These are phyloP conservation scores for Callosobruchus maculatus DNA, from an alignment of 2,888 invertebrate genomes.

Conservation along the genomic window DNA sequence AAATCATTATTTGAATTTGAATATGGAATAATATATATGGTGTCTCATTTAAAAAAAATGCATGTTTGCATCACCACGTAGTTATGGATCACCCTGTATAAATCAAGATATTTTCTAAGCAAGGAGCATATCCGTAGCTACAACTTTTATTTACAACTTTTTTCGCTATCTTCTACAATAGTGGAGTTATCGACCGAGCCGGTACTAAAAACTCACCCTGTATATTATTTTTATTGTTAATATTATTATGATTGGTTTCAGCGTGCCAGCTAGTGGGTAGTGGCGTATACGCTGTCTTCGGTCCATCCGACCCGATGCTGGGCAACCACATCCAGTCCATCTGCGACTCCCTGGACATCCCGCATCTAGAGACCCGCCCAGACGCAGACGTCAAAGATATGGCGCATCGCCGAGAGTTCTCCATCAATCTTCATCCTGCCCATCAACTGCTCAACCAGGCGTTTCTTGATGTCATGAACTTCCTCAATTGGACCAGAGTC, in stretches of 20 bases:
- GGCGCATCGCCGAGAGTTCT: conserved; percentile 61
- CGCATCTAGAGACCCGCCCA: conserved; percentile 69
- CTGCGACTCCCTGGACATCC: conserved; percentile 76
- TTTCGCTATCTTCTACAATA: too few species aligned
- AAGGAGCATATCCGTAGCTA: too few species aligned
- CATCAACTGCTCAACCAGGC: conserved; percentile 69
- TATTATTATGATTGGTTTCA: conserved; percentile 38
- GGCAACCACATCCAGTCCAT: conserved; percentile 76
- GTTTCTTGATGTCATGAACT: conserved; percentile 71
- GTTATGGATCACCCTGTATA: too few species aligned
- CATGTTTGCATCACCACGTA: too few species aligned
- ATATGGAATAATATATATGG: too few species aligned
- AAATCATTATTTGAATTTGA: too few species aligned
- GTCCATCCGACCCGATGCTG: conserved; percentile 70
- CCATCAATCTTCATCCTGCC: conserved; percentile 76
- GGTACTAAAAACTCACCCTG: too few species aligned
- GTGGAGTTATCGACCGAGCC: too few species aligned
- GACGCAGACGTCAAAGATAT: conserved; percentile 49
- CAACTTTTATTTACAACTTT: too few species aligned
- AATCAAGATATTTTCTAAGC: too few species aligned
- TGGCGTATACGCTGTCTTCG: conserved; percentile 74
- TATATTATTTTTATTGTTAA: too few species aligned
- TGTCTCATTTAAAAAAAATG: too few species aligned
- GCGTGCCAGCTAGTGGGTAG: conserved; percentile 68
- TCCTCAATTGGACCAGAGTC: conserved; percentile 77